A percentile compares a stretch with the other conserved stretches of the same genome.
These are phyloP conservation scores for Rhizoglyphus robini DNA, from an alignment of 1,140 invertebrate species.

Conservation along the genomic window DNA sequence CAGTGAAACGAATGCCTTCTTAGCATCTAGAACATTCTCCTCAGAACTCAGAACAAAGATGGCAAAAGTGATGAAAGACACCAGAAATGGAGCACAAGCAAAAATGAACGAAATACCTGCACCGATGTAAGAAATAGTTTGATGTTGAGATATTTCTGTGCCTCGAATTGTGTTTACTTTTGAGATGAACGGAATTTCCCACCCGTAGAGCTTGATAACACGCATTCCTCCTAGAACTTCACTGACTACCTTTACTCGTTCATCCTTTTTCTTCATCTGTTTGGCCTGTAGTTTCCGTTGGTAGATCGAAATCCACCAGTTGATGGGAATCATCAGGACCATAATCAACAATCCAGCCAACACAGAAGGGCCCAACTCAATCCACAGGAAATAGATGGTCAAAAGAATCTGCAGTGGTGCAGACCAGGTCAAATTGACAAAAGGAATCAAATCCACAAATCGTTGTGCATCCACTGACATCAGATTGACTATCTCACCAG, in stretches of 20 bases:
- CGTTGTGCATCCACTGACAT: constrained; percentile 41
- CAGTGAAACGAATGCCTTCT: constrained; percentile 5
- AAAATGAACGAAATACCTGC: background rate
- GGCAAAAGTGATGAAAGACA: constrained; percentile 8
- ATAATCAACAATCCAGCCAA: constrained; percentile 36
- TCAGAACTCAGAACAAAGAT: background rate
- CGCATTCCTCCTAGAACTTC: constrained; percentile 34
- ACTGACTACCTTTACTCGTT: constrained; percentile 32
- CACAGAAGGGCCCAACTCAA: constrained; percentile 41
- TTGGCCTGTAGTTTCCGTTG: constrained; percentile 31
- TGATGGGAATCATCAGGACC: constrained; percentile 36
- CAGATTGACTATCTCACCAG: constrained; percentile 42
- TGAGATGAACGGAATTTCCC: constrained; percentile 28
- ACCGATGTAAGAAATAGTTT: constrained; percentile 2
- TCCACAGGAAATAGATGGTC: constrained; percentile 82
- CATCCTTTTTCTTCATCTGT: constrained; percentile 33
- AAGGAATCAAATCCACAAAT: constrained; percentile 28
- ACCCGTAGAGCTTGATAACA: constrained; percentile 26
- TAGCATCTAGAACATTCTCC: background rate
- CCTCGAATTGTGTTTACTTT: background rate
- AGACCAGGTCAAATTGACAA: constrained; percentile 69
- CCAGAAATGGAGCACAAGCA: constrained; percentile 6
- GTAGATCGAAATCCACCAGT: background rate
- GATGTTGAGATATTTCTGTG: constrained; percentile 8
- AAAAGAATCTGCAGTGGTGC: constrained; percentile 79